These are phyloP conservation scores for Lepidochrysops patricia DNA, from an alignment of 2,888 invertebrate genomes.

Conservation along the genomic window DNA sequence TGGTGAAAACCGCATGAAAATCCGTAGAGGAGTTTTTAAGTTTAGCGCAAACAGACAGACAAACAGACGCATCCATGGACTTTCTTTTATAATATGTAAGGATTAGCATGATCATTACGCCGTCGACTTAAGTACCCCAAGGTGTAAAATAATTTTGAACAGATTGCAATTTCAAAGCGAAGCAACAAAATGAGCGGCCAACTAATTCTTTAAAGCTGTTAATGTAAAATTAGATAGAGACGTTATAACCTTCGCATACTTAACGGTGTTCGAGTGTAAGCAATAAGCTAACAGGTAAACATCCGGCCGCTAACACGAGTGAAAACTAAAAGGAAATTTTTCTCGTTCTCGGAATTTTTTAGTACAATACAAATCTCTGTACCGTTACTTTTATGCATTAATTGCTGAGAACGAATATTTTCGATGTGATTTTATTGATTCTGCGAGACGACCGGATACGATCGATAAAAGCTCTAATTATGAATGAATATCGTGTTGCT, in stretches of 20 bases:
- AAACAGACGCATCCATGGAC: no score
- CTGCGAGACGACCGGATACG: not conserved
- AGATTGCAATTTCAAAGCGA: no score
- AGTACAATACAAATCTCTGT: not conserved
- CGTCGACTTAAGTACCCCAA: no score
- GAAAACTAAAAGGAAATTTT: conserved; percentile 31
- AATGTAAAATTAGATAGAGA: conserved; percentile 53
- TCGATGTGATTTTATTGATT: not conserved
- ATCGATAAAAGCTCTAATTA: not conserved
- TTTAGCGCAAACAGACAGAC: no score
- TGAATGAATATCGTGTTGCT: not conserved
- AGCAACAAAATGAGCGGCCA: conserved; percentile 32
- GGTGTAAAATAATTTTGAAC: no score
- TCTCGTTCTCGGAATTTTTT: conserved; percentile 14
- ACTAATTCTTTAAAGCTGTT: no score
- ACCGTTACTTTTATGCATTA: not conserved
- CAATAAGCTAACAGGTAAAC: conserved; percentile 59
- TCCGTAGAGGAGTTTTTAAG: no score
- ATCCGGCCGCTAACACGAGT: conserved; percentile 53
- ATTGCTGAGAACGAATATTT: not conserved
- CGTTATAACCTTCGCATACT: conserved; percentile 37
- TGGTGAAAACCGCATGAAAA: no score
- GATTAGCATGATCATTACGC: no score
- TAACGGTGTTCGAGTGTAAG: conserved; percentile 46
- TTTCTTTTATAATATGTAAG: no score